These are phyloP conservation scores for Hydrophis major DNA, from an alignment of 2,797 vertebrate genomes.

Conservation along the genomic window DNA sequence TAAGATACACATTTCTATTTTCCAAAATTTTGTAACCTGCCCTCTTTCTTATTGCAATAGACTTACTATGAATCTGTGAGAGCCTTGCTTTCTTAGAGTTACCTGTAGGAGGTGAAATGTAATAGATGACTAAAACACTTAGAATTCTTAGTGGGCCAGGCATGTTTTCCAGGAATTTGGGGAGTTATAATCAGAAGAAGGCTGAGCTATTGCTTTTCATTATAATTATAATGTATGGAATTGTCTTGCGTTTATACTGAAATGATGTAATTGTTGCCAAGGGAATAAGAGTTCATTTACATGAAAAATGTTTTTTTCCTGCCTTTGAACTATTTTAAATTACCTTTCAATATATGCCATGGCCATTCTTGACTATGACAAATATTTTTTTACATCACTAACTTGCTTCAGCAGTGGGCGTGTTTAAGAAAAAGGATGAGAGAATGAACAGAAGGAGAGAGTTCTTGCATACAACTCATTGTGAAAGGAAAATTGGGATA, in stretches of 20 bases:
- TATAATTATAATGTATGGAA: not conserved
- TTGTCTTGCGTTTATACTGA: not conserved
- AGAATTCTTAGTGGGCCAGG: not conserved
- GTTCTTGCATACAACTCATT: not conserved
- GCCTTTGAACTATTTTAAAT: not conserved
- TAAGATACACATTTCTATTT: not conserved
- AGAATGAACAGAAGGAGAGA: not conserved
- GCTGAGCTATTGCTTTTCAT: not conserved
- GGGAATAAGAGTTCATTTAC: not conserved
- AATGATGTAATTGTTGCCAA: not conserved
- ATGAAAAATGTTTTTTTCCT: not conserved
- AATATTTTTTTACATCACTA: not conserved
- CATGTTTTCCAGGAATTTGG: not conserved
- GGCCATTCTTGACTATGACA: not conserved
- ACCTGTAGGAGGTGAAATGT: not conserved
- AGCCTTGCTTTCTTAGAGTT: not conserved
- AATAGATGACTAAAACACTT: not conserved
- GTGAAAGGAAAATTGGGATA: not conserved
- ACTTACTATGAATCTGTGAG: not conserved
- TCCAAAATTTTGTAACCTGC: not conserved
- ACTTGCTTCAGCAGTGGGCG: no score
- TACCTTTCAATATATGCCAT: not conserved
- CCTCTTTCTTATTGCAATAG: not conserved
- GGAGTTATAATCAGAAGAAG: not conserved
- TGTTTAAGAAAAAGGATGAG: not conserved